phyloP scores from a whole-genome alignment of 1,140 invertebrate species.

The Drosophila gunungcola region DNA sequence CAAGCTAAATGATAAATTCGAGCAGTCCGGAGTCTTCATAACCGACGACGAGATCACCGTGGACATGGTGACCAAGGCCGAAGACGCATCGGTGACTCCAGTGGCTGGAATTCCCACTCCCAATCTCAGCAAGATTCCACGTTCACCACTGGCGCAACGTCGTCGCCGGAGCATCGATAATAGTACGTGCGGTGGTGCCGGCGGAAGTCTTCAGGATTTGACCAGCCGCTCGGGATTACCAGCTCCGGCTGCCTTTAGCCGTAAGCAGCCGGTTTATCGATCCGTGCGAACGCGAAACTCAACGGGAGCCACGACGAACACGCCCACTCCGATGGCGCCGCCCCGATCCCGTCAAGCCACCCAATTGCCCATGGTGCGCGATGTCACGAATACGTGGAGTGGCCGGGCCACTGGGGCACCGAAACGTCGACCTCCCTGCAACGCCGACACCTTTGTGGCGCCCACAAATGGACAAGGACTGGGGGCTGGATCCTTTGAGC shows the following conservation, averaged over 20 bases:
- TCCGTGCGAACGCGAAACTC: conserved; percentile 67
- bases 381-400: conserved; percentile 89
- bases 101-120: neutral
- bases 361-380: conserved; percentile 82
- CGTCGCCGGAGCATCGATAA: conserved; percentile 77
- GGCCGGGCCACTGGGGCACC: conserved; percentile 85
- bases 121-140: conserved; percentile 69
- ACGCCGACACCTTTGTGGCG: conserved; percentile 88
- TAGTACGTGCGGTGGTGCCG: conserved; percentile 57
- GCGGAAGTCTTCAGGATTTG: conserved; percentile 73
- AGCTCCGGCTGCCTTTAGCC: conserved; percentile 46
- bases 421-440: conserved; percentile 87
- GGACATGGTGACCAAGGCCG: conserved; percentile 88
- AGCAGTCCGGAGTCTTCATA: conserved; percentile 83
- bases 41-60: conserved; percentile 87
- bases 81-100: conserved; percentile 87
- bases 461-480: conserved; percentile 41
- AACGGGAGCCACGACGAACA: neutral
- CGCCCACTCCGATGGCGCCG: conserved; percentile 1
- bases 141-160: conserved; percentile 68
- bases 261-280: conserved; percentile 75
- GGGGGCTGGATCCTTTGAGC: conserved; percentile 85
- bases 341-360: conserved; percentile 66
- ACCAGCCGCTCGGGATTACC: conserved; percentile 57
- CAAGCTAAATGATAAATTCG: conserved; percentile 61